phyloP scores from a whole-genome alignment of 2,888 invertebrate species.

The Nephrotoma appendiculata region DNA sequence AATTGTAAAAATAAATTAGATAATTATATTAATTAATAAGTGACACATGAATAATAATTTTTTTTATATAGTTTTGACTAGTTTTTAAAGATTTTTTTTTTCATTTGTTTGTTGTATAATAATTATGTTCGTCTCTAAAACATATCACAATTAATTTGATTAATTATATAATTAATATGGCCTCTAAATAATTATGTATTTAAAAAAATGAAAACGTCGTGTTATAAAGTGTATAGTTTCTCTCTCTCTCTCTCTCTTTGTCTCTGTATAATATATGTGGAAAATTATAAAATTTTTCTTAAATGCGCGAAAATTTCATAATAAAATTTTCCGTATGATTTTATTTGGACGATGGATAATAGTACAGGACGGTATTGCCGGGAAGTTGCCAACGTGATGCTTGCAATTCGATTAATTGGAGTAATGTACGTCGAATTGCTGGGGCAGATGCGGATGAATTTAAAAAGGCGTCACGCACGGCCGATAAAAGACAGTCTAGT shows the following conservation, averaged over 20 bases:
- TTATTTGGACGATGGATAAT: conserved; percentile 54
- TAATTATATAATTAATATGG: background rate
- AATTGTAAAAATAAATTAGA: background rate
- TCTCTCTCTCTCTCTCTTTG: background rate
- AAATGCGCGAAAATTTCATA: background rate
- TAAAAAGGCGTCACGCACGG: conserved; percentile 75
- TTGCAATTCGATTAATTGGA: conserved; percentile 81
- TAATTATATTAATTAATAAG: background rate
- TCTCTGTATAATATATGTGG: background rate
- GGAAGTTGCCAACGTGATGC: conserved; percentile 85
- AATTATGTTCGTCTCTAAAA: background rate
- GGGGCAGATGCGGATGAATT: conserved; percentile 55
- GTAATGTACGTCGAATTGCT: conserved; percentile 64
- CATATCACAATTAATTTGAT: background rate
- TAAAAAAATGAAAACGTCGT: background rate
- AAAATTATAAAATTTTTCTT: background rate
- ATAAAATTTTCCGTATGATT: background rate
- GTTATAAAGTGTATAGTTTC: background rate
- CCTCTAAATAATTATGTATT: background rate
- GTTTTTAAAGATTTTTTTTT: background rate
- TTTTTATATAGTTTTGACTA: background rate
- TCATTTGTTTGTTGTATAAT: background rate
- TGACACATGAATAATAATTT: background rate
- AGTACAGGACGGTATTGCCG: conserved; percentile 78
- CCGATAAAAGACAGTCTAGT: conserved; percentile 61